These are phyloP conservation scores for Uloborus diversus DNA, from an alignment of 1,140 invertebrate genomes.

Conservation along the genomic window DNA sequence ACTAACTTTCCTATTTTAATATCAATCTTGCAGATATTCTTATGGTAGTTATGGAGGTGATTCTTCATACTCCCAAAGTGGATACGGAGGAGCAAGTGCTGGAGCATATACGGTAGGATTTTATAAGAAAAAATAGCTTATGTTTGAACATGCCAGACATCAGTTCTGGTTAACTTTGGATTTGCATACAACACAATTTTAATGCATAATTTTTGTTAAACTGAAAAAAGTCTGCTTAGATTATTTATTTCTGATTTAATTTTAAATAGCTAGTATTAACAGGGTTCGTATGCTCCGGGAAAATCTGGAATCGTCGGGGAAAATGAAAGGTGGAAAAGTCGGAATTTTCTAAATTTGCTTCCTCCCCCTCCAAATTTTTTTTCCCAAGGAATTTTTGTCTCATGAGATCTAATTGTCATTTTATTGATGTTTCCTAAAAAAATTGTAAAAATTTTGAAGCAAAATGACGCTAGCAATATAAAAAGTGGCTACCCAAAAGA, in stretches of 20 bases:
- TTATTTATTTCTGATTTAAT: neutral
- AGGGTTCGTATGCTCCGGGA: neutral
- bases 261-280: neutral
- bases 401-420: too few species aligned
- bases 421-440: too few species aligned
- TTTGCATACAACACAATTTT: neutral
- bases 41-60: constrained; percentile 51
- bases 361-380: too few species aligned
- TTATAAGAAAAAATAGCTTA: neutral
- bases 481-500: too few species aligned
- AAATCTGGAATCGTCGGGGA: neutral
- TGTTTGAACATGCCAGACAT: neutral
- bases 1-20: neutral
- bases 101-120: constrained; percentile 39
- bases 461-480: too few species aligned
- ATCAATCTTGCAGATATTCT: constrained; percentile 27
- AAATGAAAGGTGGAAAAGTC: neutral
- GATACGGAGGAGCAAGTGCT: constrained; percentile 24
- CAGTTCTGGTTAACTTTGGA: neutral
- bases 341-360: neutral
- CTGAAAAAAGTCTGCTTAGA: neutral
- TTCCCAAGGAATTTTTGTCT: too few species aligned
- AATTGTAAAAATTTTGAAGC: too few species aligned
- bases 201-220: neutral
- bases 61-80: constrained; percentile 40